Conservation (phyloP, 2,888 invertebrate species). For the Trachelus stipa region DNA sequence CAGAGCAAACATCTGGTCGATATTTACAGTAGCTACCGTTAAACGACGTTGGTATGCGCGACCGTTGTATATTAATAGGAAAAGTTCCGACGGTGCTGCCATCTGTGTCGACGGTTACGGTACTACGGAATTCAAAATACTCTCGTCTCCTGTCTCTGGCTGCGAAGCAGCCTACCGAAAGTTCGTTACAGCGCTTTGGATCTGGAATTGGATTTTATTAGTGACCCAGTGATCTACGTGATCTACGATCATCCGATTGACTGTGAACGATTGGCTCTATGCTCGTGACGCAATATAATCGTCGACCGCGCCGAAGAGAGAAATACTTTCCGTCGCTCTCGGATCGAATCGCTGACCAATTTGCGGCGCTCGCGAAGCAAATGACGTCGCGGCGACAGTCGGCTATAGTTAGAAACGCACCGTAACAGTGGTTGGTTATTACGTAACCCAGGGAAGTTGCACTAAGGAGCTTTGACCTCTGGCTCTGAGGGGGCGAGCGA, state of each 20-base stretch:
- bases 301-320: neutral
- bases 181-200: neutral
- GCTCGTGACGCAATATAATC: neutral
- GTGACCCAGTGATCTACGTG: neutral
- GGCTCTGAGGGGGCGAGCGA: neutral
- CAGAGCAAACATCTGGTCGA: neutral
- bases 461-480: neutral
- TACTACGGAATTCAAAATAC: neutral
- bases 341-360: slow-evolving; percentile 1
- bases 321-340: neutral
- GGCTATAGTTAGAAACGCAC: neutral
- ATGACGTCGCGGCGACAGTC: neutral
- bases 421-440: neutral
- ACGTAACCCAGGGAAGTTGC: neutral
- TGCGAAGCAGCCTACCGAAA: no score
- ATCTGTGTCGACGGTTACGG: neutral
- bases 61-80: neutral
- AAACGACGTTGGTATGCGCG: neutral
- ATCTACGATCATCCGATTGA: neutral
- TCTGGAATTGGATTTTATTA: neutral
- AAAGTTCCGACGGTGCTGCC: neutral
- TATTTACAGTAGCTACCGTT: neutral
- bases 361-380: neutral
- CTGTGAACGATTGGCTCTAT: neutral
- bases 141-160: neutral